Evolutionary conservation across 2,113 vertebrate species (phyloP).

Genomic region (Ictalurus furcatus): DNA sequence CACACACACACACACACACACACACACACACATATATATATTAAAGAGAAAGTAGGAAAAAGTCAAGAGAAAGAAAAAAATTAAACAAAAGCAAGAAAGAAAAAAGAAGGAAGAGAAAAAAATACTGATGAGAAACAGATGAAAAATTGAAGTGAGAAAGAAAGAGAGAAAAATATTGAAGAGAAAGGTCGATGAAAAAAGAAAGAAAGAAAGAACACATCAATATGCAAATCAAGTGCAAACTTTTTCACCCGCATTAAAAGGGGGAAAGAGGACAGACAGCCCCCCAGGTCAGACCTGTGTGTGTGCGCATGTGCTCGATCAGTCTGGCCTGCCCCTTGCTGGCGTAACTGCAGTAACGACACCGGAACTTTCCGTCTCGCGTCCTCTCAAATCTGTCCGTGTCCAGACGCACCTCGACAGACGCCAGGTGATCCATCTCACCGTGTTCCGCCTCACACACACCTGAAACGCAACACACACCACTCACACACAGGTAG

Average conservation of each 20-base stretch:
- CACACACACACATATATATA: too few relatives aligned
- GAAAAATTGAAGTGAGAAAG: neutral
- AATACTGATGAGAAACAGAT: neutral
- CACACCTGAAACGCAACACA: neutral
- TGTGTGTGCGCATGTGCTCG: conserved; percentile 96
- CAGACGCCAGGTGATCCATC: conserved; percentile 86
- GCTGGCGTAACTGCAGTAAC: conserved; percentile 97
- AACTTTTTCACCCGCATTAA: neutral
- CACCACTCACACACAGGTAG: neutral
- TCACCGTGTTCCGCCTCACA: conserved; percentile 80
- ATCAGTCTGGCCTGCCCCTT: conserved; percentile 95
- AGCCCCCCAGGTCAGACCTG: conserved; percentile 71
- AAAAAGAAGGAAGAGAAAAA: too few relatives aligned
- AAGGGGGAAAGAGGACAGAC: too few relatives aligned
- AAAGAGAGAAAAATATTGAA: neutral
- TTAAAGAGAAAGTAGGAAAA: too few relatives aligned
- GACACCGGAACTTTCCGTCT: conserved; percentile 95
- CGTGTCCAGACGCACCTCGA: conserved; percentile 93
- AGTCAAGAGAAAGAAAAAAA: too few relatives aligned
- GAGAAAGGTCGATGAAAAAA: neutral
- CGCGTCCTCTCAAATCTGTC: conserved; percentile 96
- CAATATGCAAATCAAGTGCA: neutral
- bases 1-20: neutral
- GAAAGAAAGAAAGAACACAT: neutral
- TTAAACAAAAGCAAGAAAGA: too few relatives aligned